Percentiles rank a stretch among this genome's conserved stretches.
Evolutionary conservation across 2,113 vertebrate genomes (phyloP).

Genomic region (Chaetorhynchus papuensis): DNA sequence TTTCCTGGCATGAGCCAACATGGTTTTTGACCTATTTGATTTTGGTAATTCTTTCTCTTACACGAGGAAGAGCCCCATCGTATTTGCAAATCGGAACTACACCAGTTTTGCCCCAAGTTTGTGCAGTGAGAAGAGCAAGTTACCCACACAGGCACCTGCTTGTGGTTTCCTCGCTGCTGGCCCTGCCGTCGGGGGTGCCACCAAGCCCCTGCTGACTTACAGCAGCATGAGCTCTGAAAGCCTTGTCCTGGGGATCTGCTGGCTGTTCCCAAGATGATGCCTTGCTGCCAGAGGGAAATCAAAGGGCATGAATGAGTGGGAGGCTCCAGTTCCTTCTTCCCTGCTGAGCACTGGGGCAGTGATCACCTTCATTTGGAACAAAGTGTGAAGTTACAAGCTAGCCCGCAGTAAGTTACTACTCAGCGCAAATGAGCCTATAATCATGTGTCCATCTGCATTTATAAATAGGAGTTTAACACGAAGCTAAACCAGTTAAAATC

Average conservation of each 20-base stretch:
- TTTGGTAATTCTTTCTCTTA: background rate
- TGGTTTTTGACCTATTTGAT: background rate
- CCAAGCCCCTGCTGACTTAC: background rate
- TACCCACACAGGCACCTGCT: background rate
- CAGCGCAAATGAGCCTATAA: background rate
- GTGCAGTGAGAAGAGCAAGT: background rate
- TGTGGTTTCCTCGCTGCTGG: rapidly evolving
- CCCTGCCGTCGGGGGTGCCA: background rate
- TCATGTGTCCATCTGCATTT: background rate
- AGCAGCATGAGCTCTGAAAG: background rate
- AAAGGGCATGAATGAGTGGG: background rate
- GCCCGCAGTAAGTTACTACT: background rate
- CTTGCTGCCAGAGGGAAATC: background rate
- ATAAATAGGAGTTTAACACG: background rate
- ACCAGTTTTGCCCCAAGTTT: background rate
- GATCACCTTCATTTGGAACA: background rate
- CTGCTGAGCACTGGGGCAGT: background rate
- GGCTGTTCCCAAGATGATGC: background rate
- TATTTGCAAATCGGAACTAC: background rate
- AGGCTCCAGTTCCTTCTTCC: background rate
- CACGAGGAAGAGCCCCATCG: background rate
- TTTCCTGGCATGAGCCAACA: conserved; percentile 2
- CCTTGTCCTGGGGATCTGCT: background rate
- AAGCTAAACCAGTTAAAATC: background rate
- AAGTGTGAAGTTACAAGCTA: background rate